Evolutionary conservation across 2,888 invertebrate genomes (phyloP).

Genomic region (Eupithecia inturbata): DNA sequence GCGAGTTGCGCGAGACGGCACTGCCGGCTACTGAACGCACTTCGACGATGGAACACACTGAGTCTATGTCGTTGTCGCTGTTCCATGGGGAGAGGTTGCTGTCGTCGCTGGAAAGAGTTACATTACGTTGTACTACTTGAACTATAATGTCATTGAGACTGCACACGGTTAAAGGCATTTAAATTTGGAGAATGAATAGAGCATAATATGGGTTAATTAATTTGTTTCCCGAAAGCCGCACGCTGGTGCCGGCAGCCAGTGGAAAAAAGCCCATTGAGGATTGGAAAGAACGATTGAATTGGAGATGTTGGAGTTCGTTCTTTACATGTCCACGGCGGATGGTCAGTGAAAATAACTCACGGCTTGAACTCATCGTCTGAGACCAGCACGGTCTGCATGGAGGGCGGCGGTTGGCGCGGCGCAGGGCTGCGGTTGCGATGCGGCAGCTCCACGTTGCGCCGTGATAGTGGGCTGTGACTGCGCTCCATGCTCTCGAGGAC

Average conservation of each 20-base stretch:
- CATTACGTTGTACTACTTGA: too few relatives aligned
- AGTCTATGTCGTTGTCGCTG: constrained; percentile 67
- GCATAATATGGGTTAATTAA: too few relatives aligned
- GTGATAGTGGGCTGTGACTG: constrained; percentile 71
- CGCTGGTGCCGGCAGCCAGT: too few relatives aligned
- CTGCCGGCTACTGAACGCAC: constrained; percentile 55
- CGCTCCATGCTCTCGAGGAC: constrained; percentile 49
- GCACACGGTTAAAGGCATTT: too few relatives aligned
- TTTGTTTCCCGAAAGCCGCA: too few relatives aligned
- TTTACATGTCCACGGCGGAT: too few relatives aligned
- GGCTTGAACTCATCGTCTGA: constrained; percentile 76
- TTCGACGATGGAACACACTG: constrained; percentile 59
- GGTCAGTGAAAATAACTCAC: constrained; percentile 50
- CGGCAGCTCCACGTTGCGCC: constrained; percentile 54
- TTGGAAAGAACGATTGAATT: too few relatives aligned
- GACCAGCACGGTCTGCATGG: constrained; percentile 72
- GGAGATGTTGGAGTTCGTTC: too few relatives aligned
- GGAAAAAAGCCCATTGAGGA: too few relatives aligned
- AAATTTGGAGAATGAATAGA: too few relatives aligned
- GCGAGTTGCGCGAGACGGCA: constrained; percentile 39
- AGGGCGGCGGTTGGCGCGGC: constrained; percentile 48
- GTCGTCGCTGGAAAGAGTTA: constrained; percentile 56
- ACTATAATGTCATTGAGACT: neutral
- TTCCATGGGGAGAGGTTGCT: constrained; percentile 70
- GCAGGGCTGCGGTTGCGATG: constrained; percentile 45